phyloP scores from a whole-genome alignment of 2,113 vertebrate genomes.

The Mobula hypostoma region DNA sequence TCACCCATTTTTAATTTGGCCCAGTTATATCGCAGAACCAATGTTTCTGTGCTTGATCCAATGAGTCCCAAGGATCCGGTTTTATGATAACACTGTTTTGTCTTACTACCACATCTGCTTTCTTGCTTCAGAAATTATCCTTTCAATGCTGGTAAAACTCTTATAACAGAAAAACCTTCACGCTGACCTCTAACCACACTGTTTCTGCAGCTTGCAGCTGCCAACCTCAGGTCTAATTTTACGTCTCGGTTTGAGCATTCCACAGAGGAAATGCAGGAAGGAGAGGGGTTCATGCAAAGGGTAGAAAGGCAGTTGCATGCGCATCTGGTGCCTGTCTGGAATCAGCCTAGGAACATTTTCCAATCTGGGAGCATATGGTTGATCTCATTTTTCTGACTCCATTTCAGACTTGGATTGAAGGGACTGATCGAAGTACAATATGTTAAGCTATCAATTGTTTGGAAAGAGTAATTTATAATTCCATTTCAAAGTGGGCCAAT shows the following conservation, averaged over 20 bases:
- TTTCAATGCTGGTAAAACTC: not conserved
- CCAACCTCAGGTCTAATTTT: not conserved
- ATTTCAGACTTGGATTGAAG: not conserved
- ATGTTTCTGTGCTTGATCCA: too few relatives aligned
- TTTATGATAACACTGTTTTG: not conserved
- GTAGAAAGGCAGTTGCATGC: not conserved
- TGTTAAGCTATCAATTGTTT: not conserved
- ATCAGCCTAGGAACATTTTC: not conserved
- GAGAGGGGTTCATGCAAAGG: not conserved
- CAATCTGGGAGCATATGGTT: not conserved
- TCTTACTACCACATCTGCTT: not conserved
- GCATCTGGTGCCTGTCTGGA: not conserved
- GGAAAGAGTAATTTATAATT: not conserved
- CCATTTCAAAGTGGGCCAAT: not conserved
- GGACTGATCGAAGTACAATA: not conserved
- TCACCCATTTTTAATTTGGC: too few relatives aligned
- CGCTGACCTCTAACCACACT: not conserved
- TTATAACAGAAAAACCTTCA: not conserved
- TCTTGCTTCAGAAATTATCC: not conserved
- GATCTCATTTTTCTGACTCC: not conserved
- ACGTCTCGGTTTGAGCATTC: conserved; percentile 1
- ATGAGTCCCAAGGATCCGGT: too few relatives aligned
- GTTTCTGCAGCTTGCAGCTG: not conserved
- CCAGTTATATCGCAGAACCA: too few relatives aligned
- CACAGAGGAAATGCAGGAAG: conserved; percentile 1